phyloP scores from a whole-genome alignment of 2,888 invertebrate species.

The Ommatoiulus sabulosus region DNA sequence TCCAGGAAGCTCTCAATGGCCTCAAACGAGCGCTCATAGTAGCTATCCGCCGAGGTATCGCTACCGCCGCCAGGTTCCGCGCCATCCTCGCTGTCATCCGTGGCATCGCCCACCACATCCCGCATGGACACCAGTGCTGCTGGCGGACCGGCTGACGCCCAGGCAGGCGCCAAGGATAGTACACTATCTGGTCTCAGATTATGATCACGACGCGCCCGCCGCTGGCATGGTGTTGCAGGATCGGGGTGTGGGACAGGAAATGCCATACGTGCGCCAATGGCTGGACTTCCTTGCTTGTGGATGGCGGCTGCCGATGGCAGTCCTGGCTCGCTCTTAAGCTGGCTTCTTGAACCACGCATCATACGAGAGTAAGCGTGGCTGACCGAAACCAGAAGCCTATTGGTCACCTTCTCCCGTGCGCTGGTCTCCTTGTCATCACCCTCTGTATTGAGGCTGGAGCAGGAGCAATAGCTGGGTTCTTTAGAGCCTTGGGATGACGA shows the following conservation, averaged over 20 bases:
- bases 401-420: slow-evolving; percentile 62
- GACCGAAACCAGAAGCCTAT: slow-evolving; percentile 65
- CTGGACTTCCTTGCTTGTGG: slow-evolving; percentile 74
- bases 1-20: slow-evolving; percentile 79
- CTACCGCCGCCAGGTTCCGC: slow-evolving; percentile 61
- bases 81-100: neutral
- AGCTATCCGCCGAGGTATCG: slow-evolving; percentile 75
- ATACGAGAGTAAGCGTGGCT: slow-evolving; percentile 67
- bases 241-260: slow-evolving; percentile 71
- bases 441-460: slow-evolving; percentile 64
- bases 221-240: neutral
- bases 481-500: neutral
- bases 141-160: slow-evolving; percentile 64
- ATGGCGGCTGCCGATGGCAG: slow-evolving; percentile 70
- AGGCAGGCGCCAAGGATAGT: slow-evolving; percentile 70
- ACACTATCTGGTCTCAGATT: slow-evolving; percentile 67
- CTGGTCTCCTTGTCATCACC: slow-evolving; percentile 11
- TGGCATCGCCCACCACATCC: slow-evolving; percentile 45
- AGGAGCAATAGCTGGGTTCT: slow-evolving; percentile 60
- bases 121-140: slow-evolving; percentile 45
- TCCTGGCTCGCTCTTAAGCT: slow-evolving; percentile 45
- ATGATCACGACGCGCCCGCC: neutral
- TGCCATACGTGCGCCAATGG: slow-evolving; percentile 88
- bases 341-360: slow-evolving; percentile 63
- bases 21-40: slow-evolving; percentile 81